These are phyloP conservation scores for Drosophila meridionalis DNA, from an alignment of 2,888 invertebrate species.

Conservation along the genomic window DNA sequence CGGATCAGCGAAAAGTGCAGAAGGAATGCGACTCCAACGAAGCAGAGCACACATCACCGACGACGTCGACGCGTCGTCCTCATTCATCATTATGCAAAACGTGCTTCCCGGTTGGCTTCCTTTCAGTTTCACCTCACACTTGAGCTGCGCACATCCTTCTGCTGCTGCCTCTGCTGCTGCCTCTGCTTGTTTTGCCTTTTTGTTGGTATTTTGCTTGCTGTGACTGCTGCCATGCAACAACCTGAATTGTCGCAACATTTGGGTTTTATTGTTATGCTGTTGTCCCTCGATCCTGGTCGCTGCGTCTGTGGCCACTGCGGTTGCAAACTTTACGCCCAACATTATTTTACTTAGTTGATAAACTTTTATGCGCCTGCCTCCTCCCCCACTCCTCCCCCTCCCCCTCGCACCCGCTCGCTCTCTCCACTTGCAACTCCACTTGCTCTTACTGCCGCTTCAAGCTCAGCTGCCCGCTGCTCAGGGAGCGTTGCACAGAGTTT, in stretches of 20 bases:
- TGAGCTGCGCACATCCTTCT: conserved; percentile 2
- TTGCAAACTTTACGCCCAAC: conserved; percentile 76
- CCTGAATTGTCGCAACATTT: conserved; percentile 78
- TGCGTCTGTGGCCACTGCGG: conserved; percentile 69
- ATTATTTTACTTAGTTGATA: conserved; percentile 80
- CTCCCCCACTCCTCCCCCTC: background rate
- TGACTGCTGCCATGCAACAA: conserved; percentile 42
- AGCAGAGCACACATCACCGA: conserved; percentile 53
- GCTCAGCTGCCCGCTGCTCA: conserved; percentile 5
- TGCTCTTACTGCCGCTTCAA: conserved; percentile 11
- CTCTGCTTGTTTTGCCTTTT: conserved; percentile 16
- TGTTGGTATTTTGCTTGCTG: conserved; percentile 11
- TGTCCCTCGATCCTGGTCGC: conserved; percentile 18
- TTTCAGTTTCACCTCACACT: conserved; percentile 49
- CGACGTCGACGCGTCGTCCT: conserved; percentile 58
- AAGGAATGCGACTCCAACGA: conserved; percentile 31
- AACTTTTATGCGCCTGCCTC: conserved; percentile 67
- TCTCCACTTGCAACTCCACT: conserved; percentile 7
- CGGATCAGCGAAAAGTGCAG: conserved; percentile 13
- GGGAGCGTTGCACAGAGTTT: conserved; percentile 44
- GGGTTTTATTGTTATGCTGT: conserved; percentile 72
- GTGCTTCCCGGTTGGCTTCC: conserved; percentile 70
- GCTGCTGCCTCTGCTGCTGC: background rate
- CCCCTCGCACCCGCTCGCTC: conserved; percentile 9
- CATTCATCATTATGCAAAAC: conserved; percentile 81